Conservation (phyloP, 2,113 vertebrate genomes). For the Bombycilla garrulus region DNA sequence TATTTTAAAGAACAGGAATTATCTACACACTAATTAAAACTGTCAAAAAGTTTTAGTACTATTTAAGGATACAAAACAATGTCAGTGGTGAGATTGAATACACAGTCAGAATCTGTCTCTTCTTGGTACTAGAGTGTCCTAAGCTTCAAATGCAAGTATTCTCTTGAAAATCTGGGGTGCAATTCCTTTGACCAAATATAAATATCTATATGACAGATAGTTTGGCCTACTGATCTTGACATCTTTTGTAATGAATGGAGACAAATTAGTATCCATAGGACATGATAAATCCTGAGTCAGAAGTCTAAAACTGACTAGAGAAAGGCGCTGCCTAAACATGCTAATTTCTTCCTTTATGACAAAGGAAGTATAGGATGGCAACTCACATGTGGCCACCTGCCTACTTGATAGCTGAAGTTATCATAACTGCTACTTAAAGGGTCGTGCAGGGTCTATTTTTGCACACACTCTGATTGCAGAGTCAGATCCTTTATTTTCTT, state of each 20-base stretch:
- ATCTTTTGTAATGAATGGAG: neutral
- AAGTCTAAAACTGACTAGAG: neutral
- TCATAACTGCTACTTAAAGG: neutral
- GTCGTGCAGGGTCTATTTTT: neutral
- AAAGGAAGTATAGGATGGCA: neutral
- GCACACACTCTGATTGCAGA: neutral
- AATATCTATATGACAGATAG: neutral
- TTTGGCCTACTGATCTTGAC: neutral
- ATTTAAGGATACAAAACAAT: neutral
- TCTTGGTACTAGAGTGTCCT: neutral
- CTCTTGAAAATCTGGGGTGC: neutral
- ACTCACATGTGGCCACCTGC: neutral
- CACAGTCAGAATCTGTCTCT: neutral
- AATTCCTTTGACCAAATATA: neutral
- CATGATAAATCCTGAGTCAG: neutral
- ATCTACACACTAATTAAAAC: neutral
- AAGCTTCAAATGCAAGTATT: neutral
- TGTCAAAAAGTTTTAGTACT: neutral
- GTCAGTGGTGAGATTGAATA: neutral
- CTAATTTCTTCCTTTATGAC: neutral
- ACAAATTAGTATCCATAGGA: neutral
- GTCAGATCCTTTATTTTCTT: neutral
- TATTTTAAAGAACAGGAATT: constrained; percentile 18
- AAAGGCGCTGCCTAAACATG: neutral
- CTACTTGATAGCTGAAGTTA: neutral